phyloP scores from a whole-genome alignment of 2,113 vertebrate species.

The Chaetops frenatus region DNA sequence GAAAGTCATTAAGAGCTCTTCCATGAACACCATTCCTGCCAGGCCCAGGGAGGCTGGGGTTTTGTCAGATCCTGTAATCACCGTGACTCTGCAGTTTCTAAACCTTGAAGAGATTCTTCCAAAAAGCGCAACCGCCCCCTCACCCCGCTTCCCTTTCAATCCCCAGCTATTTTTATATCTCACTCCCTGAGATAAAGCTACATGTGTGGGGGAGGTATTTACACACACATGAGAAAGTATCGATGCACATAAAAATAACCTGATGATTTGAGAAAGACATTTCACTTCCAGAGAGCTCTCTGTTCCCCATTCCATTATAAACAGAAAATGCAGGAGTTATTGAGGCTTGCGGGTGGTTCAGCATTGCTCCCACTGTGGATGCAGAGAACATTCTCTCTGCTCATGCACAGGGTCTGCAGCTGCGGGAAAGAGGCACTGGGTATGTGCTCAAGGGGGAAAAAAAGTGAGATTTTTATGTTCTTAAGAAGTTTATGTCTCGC shows the following conservation, averaged over 20 bases:
- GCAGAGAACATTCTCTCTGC: neutral
- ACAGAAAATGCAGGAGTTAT: neutral
- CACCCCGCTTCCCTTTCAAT: neutral
- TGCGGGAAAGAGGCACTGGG: neutral
- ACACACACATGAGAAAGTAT: neutral
- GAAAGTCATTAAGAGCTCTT: slow-evolving; percentile 22
- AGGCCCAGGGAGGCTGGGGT: slow-evolving; percentile 14
- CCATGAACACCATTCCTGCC: slow-evolving; percentile 36
- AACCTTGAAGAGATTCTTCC: slow-evolving; percentile 34
- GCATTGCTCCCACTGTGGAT: rapidly evolving
- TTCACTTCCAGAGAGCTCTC: neutral
- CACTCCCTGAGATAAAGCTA: neutral
- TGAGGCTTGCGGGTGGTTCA: neutral
- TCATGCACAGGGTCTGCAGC: neutral
- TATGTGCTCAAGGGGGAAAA: neutral
- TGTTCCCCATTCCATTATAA: neutral
- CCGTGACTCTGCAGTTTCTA: neutral
- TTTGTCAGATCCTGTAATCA: slow-evolving; percentile 53
- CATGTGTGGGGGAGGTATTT: neutral
- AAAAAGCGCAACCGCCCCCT: neutral
- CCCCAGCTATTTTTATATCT: slow-evolving; percentile 7
- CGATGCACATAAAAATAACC: slow-evolving; percentile 20
- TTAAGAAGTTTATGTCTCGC: neutral
- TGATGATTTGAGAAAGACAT: neutral
- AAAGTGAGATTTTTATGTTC: neutral